Evolutionary conservation across 64 coral and sea anemone genomes (phyloP).

Genomic region (Pachyseris speciosa): DNA sequence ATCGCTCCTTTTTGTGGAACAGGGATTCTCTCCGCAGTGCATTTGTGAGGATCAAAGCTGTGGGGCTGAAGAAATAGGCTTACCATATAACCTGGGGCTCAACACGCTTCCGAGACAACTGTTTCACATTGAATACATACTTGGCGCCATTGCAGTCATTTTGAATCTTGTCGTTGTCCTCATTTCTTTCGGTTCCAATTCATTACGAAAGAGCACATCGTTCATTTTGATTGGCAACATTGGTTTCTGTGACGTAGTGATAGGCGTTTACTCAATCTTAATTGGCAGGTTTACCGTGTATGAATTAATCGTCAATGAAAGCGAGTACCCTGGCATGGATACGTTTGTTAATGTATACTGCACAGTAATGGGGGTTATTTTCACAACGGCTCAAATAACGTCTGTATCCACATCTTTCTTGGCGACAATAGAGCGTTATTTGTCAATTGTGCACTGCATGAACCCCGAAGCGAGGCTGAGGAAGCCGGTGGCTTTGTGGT

Average conservation of each 20-base stretch:
- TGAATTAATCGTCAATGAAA: constrained; percentile 54
- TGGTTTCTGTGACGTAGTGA: constrained; percentile 43
- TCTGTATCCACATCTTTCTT: constrained; percentile 37
- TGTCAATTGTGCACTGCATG: constrained; percentile 56
- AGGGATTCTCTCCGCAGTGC: constrained; percentile 64
- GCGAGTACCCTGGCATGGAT: constrained; percentile 15
- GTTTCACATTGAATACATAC: constrained; percentile 59
- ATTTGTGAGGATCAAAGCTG: constrained; percentile 30
- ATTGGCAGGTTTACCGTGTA: constrained; percentile 64
- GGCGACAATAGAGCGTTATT: constrained; percentile 48
- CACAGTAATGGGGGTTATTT: constrained; percentile 48
- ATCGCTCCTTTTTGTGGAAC: constrained; percentile 5
- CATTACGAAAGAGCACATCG: constrained; percentile 32
- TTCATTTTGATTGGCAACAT: constrained; percentile 63
- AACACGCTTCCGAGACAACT: constrained; percentile 40
- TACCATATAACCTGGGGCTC: constrained; percentile 1
- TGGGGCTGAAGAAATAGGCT: background rate
- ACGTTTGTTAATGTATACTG: constrained; percentile 54
- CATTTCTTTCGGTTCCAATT: background rate
- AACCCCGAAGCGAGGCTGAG: constrained; percentile 26
- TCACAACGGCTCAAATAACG: constrained; percentile 42
- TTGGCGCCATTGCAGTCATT: constrained; percentile 18
- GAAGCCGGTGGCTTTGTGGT: background rate
- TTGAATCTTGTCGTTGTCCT: constrained; percentile 37
- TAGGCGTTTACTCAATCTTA: constrained; percentile 58